Conservation (phyloP, 2,113 vertebrate genomes). For the Azemiops feae region DNA sequence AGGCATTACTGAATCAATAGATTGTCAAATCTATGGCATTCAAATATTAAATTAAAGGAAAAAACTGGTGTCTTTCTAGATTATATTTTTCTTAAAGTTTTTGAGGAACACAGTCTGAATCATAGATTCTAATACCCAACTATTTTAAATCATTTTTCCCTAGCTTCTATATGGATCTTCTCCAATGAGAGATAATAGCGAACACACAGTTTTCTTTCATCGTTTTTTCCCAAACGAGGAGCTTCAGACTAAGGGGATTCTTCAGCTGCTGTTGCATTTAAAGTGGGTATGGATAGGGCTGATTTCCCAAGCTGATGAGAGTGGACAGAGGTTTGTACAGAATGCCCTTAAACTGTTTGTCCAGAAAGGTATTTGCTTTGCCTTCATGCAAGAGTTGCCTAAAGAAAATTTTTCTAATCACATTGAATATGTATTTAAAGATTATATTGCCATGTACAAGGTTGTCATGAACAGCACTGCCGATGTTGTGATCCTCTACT, state of each 20-base stretch:
- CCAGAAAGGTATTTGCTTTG: not conserved
- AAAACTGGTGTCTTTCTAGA: not conserved
- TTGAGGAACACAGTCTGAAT: not conserved
- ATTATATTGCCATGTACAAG: too few species aligned
- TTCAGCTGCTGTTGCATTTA: not conserved
- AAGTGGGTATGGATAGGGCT: constrained; percentile 3
- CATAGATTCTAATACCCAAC: not conserved
- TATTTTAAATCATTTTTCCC: not conserved
- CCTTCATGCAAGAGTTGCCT: not conserved
- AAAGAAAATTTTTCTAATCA: not conserved
- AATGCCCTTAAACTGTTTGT: not conserved
- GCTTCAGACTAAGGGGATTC: not conserved
- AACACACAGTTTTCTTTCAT: not conserved
- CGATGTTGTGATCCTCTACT: not conserved
- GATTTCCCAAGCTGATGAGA: not conserved
- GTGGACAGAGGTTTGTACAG: not conserved
- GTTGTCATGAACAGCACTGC: not conserved
- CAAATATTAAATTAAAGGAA: not conserved
- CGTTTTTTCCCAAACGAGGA: not conserved
- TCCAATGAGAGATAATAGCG: not conserved
- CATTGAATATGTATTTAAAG: not conserved
- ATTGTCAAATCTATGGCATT: not conserved
- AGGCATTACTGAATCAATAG: not conserved
- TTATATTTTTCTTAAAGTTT: not conserved
- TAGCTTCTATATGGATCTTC: not conserved